Evolutionary conservation across 2,797 vertebrate species (phyloP).

Genomic region (Botia almorhae): DNA sequence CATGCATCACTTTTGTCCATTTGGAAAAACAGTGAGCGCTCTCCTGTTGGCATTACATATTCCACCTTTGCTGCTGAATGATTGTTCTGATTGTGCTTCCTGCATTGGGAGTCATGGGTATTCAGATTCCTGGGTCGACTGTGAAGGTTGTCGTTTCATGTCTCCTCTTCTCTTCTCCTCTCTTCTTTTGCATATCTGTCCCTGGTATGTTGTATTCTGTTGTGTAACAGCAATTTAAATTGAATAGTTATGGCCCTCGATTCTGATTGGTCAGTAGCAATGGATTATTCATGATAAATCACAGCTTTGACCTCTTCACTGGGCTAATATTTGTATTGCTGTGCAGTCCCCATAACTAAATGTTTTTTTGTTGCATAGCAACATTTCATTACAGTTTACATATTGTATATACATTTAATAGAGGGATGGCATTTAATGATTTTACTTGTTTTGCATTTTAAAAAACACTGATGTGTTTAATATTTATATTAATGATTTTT

Average conservation of each 20-base stretch:
- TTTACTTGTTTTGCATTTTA: too few relatives aligned
- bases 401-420: too few relatives aligned
- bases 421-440: too few relatives aligned
- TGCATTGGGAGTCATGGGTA: slow-evolving; percentile 24
- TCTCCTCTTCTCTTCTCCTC: neutral
- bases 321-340: too few relatives aligned
- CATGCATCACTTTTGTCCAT: slow-evolving; percentile 44
- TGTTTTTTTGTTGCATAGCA: too few relatives aligned
- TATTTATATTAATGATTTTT: too few relatives aligned
- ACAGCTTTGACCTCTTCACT: too few relatives aligned
- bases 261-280: neutral
- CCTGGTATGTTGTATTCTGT: neutral
- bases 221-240: slow-evolving; percentile 6
- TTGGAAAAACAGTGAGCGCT: slow-evolving; percentile 44
- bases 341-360: too few relatives aligned
- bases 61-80: slow-evolving; percentile 15
- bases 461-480: too few relatives aligned
- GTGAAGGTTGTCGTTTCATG: slow-evolving; percentile 31
- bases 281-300: too few relatives aligned
- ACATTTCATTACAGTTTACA: too few relatives aligned
- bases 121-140: slow-evolving; percentile 11
- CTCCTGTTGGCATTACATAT: slow-evolving; percentile 31
- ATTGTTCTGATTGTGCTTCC: slow-evolving; percentile 26
- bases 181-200: neutral
- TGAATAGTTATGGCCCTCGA: neutral